A percentile compares a stretch with the other conserved stretches of the same genome.
Evolutionary conservation across 2,888 invertebrate genomes (phyloP).

Genomic region (Diabrotica balteata): DNA sequence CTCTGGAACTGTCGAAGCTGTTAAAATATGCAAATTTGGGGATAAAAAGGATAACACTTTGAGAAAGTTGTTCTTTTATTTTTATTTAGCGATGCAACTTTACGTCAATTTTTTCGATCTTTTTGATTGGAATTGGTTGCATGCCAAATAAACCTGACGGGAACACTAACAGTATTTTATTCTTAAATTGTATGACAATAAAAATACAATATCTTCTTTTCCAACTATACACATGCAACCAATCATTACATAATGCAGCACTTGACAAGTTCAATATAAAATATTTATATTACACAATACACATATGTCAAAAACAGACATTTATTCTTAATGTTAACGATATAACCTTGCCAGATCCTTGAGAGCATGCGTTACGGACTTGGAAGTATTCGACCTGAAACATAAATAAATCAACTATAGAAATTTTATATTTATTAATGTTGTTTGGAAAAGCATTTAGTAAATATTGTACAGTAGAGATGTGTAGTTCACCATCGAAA

Average conservation of each 20-base stretch:
- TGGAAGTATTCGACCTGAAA: conserved; percentile 78
- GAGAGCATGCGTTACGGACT: conserved; percentile 78
- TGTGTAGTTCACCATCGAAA: too few relatives aligned
- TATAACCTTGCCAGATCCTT: conserved; percentile 87
- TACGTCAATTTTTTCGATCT: too few relatives aligned
- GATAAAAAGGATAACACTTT: too few relatives aligned
- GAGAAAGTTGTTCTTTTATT: too few relatives aligned
- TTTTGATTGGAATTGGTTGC: too few relatives aligned
- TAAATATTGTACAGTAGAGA: too few relatives aligned
- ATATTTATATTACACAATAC: conserved; percentile 33
- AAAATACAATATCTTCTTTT: conserved; percentile 25
- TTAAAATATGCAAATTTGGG: too few relatives aligned
- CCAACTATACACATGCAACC: too few relatives aligned
- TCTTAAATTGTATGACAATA: conserved; percentile 22
- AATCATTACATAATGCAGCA: not conserved
- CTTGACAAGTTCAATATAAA: conserved; percentile 30
- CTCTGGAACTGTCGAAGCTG: too few relatives aligned
- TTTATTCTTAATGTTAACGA: conserved; percentile 67
- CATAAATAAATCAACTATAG: conserved; percentile 41
- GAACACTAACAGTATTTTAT: conserved; percentile 25
- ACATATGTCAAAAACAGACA: conserved; percentile 6
- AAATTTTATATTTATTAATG: not conserved
- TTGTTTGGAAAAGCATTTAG: too few relatives aligned
- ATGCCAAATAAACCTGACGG: not conserved
- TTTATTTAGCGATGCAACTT: too few relatives aligned